These are phyloP conservation scores for Stenolophus ochropezus DNA, from an alignment of 2,888 invertebrate genomes.

Conservation along the genomic window DNA sequence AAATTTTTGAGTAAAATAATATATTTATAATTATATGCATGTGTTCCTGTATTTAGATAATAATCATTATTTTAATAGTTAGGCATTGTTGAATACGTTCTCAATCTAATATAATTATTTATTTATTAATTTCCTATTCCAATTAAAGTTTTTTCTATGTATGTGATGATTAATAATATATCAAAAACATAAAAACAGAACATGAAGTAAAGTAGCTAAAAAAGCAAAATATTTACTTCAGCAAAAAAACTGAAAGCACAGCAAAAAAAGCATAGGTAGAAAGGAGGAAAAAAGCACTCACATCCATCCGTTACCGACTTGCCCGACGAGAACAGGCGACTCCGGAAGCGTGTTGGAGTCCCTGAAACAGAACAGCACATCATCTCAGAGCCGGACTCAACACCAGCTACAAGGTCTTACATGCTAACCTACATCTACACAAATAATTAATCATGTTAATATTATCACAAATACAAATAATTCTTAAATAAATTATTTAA, in stretches of 20 bases:
- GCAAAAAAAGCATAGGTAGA: slow-evolving; percentile 35
- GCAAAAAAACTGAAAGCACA: slow-evolving; percentile 16
- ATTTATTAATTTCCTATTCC: not conserved
- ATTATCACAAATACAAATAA: no score
- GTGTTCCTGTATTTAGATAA: no score
- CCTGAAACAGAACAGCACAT: slow-evolving; percentile 71
- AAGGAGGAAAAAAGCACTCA: slow-evolving; percentile 70
- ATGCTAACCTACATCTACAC: no score
- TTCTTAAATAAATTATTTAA: no score
- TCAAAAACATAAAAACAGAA: not conserved
- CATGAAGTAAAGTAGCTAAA: slow-evolving; percentile 4
- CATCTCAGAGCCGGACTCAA: not conserved
- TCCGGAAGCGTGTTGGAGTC: slow-evolving; percentile 74
- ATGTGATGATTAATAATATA: not conserved
- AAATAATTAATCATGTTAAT: no score
- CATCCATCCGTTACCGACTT: slow-evolving; percentile 77
- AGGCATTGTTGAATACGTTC: not conserved
- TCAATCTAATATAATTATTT: not conserved
- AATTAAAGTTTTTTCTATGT: not conserved
- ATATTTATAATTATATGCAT: no score
- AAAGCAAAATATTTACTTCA: slow-evolving; percentile 24
- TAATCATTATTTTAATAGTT: no score
- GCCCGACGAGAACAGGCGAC: slow-evolving; percentile 72
- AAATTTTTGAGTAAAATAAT: no score
- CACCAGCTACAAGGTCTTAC: not conserved